phyloP scores from a whole-genome alignment of 2,888 invertebrate species.

The Callimorpha dominula region DNA sequence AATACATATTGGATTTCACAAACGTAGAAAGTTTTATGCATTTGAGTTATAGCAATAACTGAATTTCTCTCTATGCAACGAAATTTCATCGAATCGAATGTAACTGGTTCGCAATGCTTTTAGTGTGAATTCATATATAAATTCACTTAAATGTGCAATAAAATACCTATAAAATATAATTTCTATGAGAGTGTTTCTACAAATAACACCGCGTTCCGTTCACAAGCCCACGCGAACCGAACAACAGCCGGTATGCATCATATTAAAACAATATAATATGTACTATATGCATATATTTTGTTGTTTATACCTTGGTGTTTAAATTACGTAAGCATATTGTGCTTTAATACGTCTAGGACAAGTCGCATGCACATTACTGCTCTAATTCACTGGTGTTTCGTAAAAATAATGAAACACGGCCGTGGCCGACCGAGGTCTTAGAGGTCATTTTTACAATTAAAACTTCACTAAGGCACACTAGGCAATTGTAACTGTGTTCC shows the following conservation, averaged over 20 bases:
- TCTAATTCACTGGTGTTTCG: constrained; percentile 82
- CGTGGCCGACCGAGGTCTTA: constrained; percentile 62
- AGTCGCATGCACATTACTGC: constrained; percentile 80
- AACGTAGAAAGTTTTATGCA: constrained; percentile 6
- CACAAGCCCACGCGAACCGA: background rate
- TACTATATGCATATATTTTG: constrained; percentile 16
- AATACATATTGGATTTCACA: constrained; percentile 3
- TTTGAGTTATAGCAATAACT: background rate
- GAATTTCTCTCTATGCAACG: background rate
- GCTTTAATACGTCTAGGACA: constrained; percentile 70
- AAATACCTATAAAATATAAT: background rate
- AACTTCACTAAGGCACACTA: constrained; percentile 45
- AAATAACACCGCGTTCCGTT: background rate
- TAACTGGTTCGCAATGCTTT: background rate
- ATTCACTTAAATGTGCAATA: background rate
- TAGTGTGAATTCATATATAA: background rate
- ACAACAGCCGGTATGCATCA: constrained; percentile 7
- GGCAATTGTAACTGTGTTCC: constrained; percentile 22
- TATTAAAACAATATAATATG: constrained; percentile 12
- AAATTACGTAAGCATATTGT: constrained; percentile 51
- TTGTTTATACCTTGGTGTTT: constrained; percentile 6
- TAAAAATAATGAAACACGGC: constrained; percentile 77
- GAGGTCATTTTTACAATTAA: constrained; percentile 66
- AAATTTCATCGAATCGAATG: background rate
- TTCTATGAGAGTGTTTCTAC: background rate